These are phyloP conservation scores for Eonycteris spelaea DNA, from an alignment of 2,113 vertebrate genomes.

Conservation along the genomic window DNA sequence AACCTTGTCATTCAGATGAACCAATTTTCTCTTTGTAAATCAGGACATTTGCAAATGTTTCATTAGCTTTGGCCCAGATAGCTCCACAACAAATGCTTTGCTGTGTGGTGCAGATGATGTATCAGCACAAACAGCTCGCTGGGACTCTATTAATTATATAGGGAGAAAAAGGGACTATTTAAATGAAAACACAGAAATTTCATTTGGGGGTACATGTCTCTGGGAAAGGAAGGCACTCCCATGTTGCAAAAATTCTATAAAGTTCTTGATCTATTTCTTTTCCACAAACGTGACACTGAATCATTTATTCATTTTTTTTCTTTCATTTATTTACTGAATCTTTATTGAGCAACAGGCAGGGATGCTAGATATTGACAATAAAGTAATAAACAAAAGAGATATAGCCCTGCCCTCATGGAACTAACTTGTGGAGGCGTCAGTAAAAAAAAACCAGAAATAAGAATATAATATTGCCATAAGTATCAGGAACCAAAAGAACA, in stretches of 20 bases:
- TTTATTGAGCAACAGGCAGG: not conserved
- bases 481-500: not conserved
- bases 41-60: slow-evolving; percentile 51
- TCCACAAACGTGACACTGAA: not conserved
- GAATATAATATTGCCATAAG: not conserved
- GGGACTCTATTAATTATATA: slow-evolving; percentile 50
- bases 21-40: slow-evolving; percentile 16
- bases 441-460: not conserved
- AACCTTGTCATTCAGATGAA: slow-evolving; percentile 68
- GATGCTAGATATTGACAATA: not conserved
- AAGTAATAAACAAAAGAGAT: not conserved
- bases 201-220: not conserved
- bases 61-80: slow-evolving; percentile 50
- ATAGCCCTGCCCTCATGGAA: not conserved
- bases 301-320: not conserved
- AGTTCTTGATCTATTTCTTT: not conserved
- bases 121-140: slow-evolving; percentile 52
- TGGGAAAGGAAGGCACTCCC: not conserved
- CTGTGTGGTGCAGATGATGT: not conserved
- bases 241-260: not conserved
- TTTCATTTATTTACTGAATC: not conserved
- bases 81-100: slow-evolving; percentile 43
- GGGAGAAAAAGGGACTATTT: not conserved
- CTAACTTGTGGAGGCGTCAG: not conserved
- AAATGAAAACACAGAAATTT: slow-evolving; percentile 12